Evolutionary conservation across 2,888 invertebrate species (phyloP).

Genomic region (Micoletzkya japonica): DNA sequence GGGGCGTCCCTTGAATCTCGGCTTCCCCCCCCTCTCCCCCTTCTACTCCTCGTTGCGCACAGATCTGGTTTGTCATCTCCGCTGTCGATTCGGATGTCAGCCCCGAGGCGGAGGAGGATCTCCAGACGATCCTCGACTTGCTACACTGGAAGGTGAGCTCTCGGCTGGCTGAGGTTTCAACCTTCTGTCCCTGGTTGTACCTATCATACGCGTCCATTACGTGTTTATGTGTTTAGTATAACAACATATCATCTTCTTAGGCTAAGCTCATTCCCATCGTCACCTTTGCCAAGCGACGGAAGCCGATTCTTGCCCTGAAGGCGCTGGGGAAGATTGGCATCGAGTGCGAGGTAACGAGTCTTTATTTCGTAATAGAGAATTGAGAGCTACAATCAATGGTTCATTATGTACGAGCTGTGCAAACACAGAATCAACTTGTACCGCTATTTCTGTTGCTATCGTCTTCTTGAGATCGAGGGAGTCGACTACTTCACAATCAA

Average conservation of each 20-base stretch:
- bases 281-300: conserved; percentile 20
- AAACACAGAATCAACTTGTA: no score
- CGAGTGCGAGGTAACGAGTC: conserved; percentile 15
- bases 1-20: no score
- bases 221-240: neutral
- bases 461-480: conserved; percentile 15
- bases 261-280: conserved; percentile 19
- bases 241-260: neutral
- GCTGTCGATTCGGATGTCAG: conserved; percentile 22
- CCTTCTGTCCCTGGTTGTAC: neutral
- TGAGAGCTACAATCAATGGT: neutral
- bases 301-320: conserved; percentile 15
- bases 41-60: no score
- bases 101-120: conserved; percentile 5
- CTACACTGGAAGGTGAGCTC: conserved; percentile 23
- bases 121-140: conserved; percentile 2
- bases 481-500: conserved; percentile 28
- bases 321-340: conserved; percentile 13
- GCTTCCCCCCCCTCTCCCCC: no score
- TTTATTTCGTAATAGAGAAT: neutral
- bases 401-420: neutral
- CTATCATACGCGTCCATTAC: neutral
- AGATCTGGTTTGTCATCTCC: conserved; percentile 29
- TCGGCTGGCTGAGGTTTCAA: neutral
- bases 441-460: no score